Evolutionary conservation across 2,113 vertebrate genomes (phyloP).

Genomic region (Rhinopomastus cyanomelas): DNA sequence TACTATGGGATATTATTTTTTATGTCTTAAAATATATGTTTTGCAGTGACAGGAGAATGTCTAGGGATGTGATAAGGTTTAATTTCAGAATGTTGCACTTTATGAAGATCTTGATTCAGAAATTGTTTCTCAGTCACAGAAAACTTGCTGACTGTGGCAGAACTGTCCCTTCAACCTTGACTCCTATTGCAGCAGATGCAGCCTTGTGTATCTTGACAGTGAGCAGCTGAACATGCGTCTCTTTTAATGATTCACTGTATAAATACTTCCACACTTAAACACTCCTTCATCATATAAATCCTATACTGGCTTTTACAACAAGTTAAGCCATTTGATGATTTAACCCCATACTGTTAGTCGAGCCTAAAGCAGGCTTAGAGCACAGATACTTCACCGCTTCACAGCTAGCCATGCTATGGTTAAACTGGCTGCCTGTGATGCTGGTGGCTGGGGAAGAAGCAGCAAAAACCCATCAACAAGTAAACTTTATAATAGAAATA

Average conservation of each 20-base stretch:
- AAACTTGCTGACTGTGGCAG: neutral
- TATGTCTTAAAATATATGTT: no score
- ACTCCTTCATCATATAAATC: neutral
- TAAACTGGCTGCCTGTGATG: conserved; percentile 48
- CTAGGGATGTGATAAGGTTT: neutral
- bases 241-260: neutral
- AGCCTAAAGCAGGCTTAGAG: conserved; percentile 24
- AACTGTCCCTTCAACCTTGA: neutral
- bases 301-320: neutral
- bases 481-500: conserved; percentile 68
- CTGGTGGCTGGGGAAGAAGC: conserved; percentile 15
- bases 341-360: neutral
- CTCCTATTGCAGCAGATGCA: neutral
- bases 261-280: neutral
- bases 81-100: neutral
- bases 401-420: conserved; percentile 28
- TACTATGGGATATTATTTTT: neutral
- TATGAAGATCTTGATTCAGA: neutral
- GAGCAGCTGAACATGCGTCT: neutral
- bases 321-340: neutral
- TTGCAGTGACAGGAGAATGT: neutral
- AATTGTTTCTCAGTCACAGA: neutral
- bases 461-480: conserved; percentile 57
- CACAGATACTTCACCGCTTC: conserved; percentile 35
- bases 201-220: neutral